phyloP scores from a whole-genome alignment of 2,888 invertebrate species.

The Ceramica pisi region DNA sequence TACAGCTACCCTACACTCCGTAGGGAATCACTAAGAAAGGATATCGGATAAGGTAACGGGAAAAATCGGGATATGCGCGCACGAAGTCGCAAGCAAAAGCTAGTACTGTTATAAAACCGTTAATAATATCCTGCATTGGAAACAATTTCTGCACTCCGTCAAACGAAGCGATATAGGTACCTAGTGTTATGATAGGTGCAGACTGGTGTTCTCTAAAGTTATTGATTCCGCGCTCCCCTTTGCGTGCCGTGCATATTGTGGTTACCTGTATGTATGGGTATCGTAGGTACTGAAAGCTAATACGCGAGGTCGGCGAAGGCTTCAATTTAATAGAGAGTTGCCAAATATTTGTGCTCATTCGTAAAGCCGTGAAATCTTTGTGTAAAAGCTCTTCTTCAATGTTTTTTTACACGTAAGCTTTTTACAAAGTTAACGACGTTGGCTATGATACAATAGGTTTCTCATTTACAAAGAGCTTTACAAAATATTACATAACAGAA shows the following conservation, averaged over 20 bases:
- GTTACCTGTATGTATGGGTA: constrained; percentile 4
- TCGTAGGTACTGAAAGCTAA: constrained; percentile 28
- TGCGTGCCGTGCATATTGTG: not conserved
- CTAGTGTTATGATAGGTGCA: not conserved
- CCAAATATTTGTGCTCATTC: constrained; percentile 37
- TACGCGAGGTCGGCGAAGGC: constrained; percentile 18
- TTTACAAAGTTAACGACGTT: not conserved
- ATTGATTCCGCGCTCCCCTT: constrained; percentile 22
- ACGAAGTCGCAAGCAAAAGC: no score
- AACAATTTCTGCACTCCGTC: not conserved
- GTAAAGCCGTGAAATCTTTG: not conserved
- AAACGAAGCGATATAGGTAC: not conserved
- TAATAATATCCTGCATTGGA: not conserved
- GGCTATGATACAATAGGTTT: not conserved
- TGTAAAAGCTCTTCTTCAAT: not conserved
- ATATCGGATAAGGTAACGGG: no score
- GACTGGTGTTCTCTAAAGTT: constrained; percentile 11
- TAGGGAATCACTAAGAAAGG: no score
- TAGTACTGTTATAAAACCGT: not conserved
- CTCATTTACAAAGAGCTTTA: not conserved
- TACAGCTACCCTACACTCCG: no score
- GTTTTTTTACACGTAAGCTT: not conserved
- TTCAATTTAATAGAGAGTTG: constrained; percentile 40
- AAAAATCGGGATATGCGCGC: no score
- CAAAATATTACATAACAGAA: not conserved